Evolutionary conservation across 1,140 invertebrate genomes (phyloP).

Genomic region (Sitophilus oryzae): DNA sequence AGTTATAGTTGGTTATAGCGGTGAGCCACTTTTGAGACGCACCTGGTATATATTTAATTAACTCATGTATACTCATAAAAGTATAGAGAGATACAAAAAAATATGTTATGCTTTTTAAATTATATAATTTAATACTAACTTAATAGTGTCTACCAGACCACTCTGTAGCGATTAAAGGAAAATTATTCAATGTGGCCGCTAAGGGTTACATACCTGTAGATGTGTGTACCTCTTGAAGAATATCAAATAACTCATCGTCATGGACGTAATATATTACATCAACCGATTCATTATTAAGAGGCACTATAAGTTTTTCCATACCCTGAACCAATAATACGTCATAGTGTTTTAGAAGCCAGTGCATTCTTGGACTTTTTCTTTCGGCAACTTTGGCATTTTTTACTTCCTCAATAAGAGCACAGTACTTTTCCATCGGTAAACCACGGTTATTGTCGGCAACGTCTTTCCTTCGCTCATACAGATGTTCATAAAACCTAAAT

Average conservation of each 20-base stretch:
- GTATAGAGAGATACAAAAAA: too few relatives aligned
- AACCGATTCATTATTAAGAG: constrained; percentile 7
- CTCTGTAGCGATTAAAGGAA: too few relatives aligned
- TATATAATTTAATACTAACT: too few relatives aligned
- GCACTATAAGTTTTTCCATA: constrained; percentile 2
- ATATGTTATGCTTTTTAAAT: too few relatives aligned
- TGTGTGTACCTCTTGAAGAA: too few relatives aligned
- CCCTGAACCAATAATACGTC: background rate
- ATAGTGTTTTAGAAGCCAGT: background rate
- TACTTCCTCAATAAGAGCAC: constrained; percentile 3
- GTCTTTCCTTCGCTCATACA: background rate
- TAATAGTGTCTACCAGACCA: too few relatives aligned
- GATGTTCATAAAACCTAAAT: background rate
- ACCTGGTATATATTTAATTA: too few relatives aligned
- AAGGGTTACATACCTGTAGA: background rate
- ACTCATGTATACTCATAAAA: too few relatives aligned
- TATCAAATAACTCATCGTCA: too few relatives aligned
- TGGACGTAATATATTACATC: constrained; percentile 9
- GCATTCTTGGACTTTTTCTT: background rate
- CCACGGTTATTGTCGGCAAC: background rate
- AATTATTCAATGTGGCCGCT: too few relatives aligned
- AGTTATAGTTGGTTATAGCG: too few relatives aligned
- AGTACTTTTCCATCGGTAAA: background rate
- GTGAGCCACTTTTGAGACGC: too few relatives aligned
- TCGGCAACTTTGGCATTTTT: background rate